Percentiles rank a stretch among this genome's conserved stretches.
Evolutionary conservation across 2,797 vertebrate species (phyloP).

Genomic region (Enteromius paludinosus): DNA sequence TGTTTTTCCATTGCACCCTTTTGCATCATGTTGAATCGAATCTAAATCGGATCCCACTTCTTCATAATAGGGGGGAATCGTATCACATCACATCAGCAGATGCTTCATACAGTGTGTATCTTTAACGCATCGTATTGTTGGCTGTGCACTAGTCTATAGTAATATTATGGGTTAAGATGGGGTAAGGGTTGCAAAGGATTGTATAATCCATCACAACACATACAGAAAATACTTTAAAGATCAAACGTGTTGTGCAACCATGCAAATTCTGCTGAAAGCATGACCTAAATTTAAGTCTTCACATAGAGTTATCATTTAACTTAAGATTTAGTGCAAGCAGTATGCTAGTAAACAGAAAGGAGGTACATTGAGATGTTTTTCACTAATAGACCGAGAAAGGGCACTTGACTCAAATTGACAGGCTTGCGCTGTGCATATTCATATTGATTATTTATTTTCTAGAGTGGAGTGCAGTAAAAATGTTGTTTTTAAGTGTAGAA

Average conservation of each 20-base stretch:
- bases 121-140: background rate
- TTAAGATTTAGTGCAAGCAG: background rate
- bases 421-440: background rate
- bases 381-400: background rate
- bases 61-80: background rate
- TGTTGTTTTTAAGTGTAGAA: background rate
- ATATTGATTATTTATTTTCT: slow-evolving; percentile 21
- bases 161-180: background rate
- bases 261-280: background rate
- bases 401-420: slow-evolving; percentile 6
- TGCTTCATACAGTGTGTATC: background rate
- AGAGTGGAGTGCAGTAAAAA: background rate
- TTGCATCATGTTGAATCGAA: background rate
- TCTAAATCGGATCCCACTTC: background rate
- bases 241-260: background rate
- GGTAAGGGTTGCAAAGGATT: background rate
- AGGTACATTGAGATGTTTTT: background rate
- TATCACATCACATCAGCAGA: background rate
- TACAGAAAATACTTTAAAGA: background rate
- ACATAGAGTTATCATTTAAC: background rate
- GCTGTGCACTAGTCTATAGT: background rate
- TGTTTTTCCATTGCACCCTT: background rate
- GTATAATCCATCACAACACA: background rate
- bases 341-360: background rate
- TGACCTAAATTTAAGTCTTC: background rate